A percentile compares a stretch with the other conserved stretches of the same genome.
These are phyloP conservation scores for Branchipolynoe longqiensis DNA, from an alignment of 2,888 invertebrate genomes.

Conservation along the genomic window DNA sequence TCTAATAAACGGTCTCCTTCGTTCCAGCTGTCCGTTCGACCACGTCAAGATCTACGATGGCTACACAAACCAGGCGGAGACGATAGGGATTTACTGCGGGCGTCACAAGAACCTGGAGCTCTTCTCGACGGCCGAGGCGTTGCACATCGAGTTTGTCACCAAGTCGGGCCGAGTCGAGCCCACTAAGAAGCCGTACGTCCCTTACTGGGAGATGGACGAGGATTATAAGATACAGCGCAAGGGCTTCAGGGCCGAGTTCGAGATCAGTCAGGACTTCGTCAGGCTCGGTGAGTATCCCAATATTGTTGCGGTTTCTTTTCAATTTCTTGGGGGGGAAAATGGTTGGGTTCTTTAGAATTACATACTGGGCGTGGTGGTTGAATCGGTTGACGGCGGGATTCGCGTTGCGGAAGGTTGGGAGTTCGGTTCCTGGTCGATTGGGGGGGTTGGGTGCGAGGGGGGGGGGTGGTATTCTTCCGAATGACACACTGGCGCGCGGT, in stretches of 20 bases:
- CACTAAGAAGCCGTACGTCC: constrained; percentile 84
- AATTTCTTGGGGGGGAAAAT: no score
- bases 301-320: no score
- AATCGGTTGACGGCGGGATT: no score
- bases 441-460: no score
- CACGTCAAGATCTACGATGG: constrained; percentile 98
- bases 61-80: constrained; percentile 91
- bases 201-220: constrained; percentile 73
- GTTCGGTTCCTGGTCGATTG: no score
- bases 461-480: no score
- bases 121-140: constrained; percentile 94
- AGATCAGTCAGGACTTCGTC: constrained; percentile 99
- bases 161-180: constrained; percentile 88
- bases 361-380: no score
- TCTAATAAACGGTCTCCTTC: constrained; percentile 51
- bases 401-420: no score
- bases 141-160: constrained; percentile 95
- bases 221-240: constrained; percentile 88
- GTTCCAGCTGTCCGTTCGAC: constrained; percentile 97
- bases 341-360: no score
- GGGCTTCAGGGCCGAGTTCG: constrained; percentile 98
- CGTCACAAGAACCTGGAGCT: constrained; percentile 94
- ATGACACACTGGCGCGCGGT: no score
- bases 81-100: constrained; percentile 98
- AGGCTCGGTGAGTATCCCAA: constrained; percentile 95